phyloP scores from a whole-genome alignment of 2,113 vertebrate genomes.

The Melanotaenia duboulayi region DNA sequence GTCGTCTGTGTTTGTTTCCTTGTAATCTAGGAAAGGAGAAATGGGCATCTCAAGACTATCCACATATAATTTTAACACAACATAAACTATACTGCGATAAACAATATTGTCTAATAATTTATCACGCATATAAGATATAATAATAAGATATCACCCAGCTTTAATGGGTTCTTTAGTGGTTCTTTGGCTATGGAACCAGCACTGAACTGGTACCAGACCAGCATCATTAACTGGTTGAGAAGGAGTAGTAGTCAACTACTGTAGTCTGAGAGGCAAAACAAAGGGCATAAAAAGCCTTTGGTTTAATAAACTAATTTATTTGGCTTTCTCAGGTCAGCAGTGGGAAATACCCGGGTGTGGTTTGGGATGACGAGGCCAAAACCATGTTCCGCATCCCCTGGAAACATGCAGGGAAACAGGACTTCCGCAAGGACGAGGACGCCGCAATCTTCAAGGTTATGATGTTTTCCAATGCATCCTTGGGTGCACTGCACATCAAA shows the following conservation, averaged over 20 bases:
- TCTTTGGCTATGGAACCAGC: no score
- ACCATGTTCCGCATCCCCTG: constrained; percentile 95
- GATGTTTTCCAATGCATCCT: background rate
- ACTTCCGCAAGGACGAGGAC: constrained; percentile 90
- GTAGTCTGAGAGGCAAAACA: background rate
- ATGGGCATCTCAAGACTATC: no score
- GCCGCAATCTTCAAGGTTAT: constrained; percentile 91
- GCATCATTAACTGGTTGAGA: no score
- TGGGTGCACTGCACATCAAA: fast-evolving
- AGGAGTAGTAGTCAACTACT: no score
- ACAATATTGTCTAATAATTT: no score
- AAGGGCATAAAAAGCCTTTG: background rate
- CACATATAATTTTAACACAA: no score
- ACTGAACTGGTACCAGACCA: background rate
- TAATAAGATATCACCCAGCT: no score
- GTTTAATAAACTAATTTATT: background rate
- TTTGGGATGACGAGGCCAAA: constrained; percentile 87
- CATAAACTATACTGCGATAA: no score
- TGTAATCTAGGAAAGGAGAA: no score
- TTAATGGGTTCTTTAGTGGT: no score
- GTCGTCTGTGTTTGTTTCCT: no score
- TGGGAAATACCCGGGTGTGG: constrained; percentile 83
- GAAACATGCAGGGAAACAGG: constrained; percentile 94
- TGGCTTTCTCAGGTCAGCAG: constrained; percentile 82
- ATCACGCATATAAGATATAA: no score